Conservation (phyloP, 2,888 invertebrate species). For the Eupeodes luniger region DNA sequence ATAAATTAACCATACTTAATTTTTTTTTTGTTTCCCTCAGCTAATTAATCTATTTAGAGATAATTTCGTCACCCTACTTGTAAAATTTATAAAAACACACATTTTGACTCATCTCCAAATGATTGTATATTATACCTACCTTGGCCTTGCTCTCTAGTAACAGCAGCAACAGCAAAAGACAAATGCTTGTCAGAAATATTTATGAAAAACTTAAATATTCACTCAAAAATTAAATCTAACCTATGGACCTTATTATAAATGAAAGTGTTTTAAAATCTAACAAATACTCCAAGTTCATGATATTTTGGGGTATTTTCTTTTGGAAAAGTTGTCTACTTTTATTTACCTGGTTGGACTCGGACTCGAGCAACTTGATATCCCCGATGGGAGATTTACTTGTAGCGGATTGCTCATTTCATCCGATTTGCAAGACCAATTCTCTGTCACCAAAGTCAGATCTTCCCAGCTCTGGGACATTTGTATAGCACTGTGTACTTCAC, state of each 20-base stretch:
- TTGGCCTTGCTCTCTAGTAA: background rate
- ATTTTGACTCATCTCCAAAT: constrained; percentile 12
- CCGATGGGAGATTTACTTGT: constrained; percentile 85
- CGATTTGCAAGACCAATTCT: constrained; percentile 87
- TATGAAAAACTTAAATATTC: background rate
- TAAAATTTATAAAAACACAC: background rate
- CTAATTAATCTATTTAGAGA: constrained; percentile 17
- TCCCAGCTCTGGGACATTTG: constrained; percentile 98
- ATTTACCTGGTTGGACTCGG: constrained; percentile 87
- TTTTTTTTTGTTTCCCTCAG: background rate
- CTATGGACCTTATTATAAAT: background rate
- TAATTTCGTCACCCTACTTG: constrained; percentile 20
- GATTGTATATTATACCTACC: background rate
- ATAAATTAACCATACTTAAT: background rate
- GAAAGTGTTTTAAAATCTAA: background rate
- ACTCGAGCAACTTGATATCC: constrained; percentile 85
- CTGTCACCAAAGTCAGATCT: constrained; percentile 91
- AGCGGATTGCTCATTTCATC: constrained; percentile 84
- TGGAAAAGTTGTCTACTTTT: background rate
- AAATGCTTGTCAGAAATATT: background rate
- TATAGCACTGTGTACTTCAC: constrained; percentile 95
- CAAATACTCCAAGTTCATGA: background rate
- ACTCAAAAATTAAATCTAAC: background rate
- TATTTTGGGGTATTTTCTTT: background rate
- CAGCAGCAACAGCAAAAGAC: background rate